Percentiles rank a stretch among this genome's conserved stretches.
Evolutionary conservation across 1,140 invertebrate genomes (phyloP).

Genomic region (Cydia pomonella): DNA sequence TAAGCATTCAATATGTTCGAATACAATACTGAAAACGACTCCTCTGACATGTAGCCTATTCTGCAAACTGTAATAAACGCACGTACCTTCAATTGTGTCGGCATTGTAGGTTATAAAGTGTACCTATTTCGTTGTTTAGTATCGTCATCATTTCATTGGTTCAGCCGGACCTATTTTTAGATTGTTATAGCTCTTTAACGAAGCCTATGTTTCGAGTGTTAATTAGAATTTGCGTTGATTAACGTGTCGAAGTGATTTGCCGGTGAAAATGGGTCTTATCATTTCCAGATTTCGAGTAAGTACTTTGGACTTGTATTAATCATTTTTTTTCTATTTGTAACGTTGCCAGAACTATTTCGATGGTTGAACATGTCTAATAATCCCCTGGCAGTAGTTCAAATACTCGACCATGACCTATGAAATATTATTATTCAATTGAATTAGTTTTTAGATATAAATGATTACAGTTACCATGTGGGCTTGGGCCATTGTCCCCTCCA

Average conservation of each 20-base stretch:
- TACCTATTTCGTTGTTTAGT: constrained; percentile 32
- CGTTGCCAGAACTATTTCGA: constrained; percentile 39
- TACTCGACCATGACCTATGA: constrained; percentile 45
- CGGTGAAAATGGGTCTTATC: constrained; percentile 67
- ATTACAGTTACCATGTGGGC: neutral
- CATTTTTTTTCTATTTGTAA: constrained; percentile 26
- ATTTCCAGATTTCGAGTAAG: constrained; percentile 60
- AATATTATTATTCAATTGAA: constrained; percentile 8
- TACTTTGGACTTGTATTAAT: constrained; percentile 20
- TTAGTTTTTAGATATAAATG: neutral
- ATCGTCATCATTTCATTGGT: constrained; percentile 60
- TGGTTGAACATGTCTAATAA: constrained; percentile 34
- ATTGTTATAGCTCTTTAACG: constrained; percentile 47
- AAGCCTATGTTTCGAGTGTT: constrained; percentile 36
- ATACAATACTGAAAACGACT: neutral
- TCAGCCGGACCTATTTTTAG: constrained; percentile 65
- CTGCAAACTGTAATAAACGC: neutral
- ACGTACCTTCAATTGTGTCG: constrained; percentile 40
- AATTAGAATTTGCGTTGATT: constrained; percentile 20
- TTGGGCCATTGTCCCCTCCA: neutral
- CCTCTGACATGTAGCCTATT: constrained; percentile 23
- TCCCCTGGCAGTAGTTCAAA: constrained; percentile 52
- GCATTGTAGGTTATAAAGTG: constrained; percentile 61
- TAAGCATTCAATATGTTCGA: neutral
- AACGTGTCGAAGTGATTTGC: constrained; percentile 39